Conservation (phyloP, 1,140 invertebrate genomes). For the Teleopsis dalmanni region DNA sequence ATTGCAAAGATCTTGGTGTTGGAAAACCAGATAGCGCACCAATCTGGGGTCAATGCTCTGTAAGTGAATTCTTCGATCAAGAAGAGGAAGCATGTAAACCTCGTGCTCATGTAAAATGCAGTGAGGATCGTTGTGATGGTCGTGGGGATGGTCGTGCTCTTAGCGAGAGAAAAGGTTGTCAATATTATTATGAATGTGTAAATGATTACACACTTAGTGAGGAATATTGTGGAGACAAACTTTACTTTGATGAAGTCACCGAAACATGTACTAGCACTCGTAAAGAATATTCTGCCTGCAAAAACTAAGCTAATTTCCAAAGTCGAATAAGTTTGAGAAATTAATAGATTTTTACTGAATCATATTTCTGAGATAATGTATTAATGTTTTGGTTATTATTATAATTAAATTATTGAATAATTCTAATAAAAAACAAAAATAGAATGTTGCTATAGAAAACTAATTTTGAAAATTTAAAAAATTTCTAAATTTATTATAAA, state of each 20-base stretch:
- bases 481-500: no score
- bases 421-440: no score
- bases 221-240: background rate
- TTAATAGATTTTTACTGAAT: no score
- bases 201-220: constrained; percentile 16
- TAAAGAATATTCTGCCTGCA: background rate
- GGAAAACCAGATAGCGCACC: constrained; percentile 25
- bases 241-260: background rate
- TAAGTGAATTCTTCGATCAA: constrained; percentile 22
- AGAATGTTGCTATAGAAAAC: no score
- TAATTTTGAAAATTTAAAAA: no score
- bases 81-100: constrained; percentile 15
- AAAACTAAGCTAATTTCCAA: background rate
- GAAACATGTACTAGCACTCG: background rate
- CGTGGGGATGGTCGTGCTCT: constrained; percentile 17
- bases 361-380: no score
- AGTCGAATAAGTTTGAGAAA: no score
- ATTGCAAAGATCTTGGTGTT: constrained; percentile 23
- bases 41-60: constrained; percentile 14
- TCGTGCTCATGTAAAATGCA: constrained; percentile 15
- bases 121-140: constrained; percentile 30
- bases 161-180: constrained; percentile 19
- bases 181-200: constrained; percentile 21
- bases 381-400: no score
- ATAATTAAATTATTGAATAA: no score